phyloP scores from a whole-genome alignment of 37 sponge, comb jelly and placozoan genomes.

The Geodia barretti region DNA sequence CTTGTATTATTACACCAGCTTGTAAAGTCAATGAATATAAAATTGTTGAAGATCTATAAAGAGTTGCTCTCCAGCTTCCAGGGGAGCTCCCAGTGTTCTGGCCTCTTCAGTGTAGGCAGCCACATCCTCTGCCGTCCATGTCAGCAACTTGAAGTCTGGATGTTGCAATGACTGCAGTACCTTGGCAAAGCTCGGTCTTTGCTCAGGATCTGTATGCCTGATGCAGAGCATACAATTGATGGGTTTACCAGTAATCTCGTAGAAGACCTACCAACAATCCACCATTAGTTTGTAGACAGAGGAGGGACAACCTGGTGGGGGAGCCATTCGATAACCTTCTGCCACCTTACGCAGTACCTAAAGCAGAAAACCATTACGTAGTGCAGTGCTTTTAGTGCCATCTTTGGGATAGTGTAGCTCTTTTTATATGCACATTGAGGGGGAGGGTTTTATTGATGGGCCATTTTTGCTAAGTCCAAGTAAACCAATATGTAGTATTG shows the following conservation, averaged over 20 bases:
- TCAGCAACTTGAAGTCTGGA: slow-evolving; percentile 20
- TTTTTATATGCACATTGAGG: no score
- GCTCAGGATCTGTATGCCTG: slow-evolving; percentile 19
- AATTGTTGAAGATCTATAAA: slow-evolving; percentile 11
- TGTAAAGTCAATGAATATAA: no score
- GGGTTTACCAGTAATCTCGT: neutral
- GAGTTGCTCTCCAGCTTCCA: slow-evolving; percentile 8
- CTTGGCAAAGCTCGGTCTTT: slow-evolving; percentile 12
- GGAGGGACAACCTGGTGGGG: slow-evolving; percentile 27
- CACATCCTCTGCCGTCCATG: slow-evolving; percentile 23
- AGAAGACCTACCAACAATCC: slow-evolving; percentile 56
- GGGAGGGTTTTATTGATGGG: no score
- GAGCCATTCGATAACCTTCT: slow-evolving; percentile 40
- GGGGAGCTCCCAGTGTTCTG: slow-evolving; percentile 20
- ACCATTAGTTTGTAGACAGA: slow-evolving; percentile 38
- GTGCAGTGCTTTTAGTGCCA: neutral
- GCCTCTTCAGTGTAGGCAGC: slow-evolving; percentile 12
- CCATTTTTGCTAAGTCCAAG: no score
- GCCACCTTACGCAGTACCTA: slow-evolving; percentile 25
- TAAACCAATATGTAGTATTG: no score
- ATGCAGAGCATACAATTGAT: neutral
- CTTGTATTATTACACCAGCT: no score
- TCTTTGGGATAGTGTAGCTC: no score
- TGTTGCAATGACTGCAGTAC: neutral
- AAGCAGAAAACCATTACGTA: no score